Base-by-base conservation (phyloP, 2,888 invertebrate species). In the Dendrolimus pini region DNA sequence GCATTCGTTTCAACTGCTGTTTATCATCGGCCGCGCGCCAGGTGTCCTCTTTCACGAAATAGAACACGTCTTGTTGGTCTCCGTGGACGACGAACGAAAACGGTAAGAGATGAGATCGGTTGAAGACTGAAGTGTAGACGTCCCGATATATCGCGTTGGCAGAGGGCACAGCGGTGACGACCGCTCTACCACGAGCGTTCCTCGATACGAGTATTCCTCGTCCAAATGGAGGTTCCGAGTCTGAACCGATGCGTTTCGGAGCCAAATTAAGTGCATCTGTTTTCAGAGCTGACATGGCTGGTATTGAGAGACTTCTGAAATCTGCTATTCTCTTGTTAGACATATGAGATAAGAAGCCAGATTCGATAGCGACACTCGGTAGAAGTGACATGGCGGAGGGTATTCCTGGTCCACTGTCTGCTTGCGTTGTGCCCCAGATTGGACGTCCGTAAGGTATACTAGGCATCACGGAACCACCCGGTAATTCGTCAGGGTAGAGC, bases 51-150 rank as follows among this genome's bases (percentile, higher is more conserved):
- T 98, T 98, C 14, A 97, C 96, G 78, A 98, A 98, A 85, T 96
- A 97, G 89, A 98, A 97, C 10, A 96, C 96, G 77, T 98, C 97
- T 79, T 97, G 97, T 75, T 96, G 96, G 14, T 96, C 95, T 67
- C 95, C 96, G 82, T 97, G 97, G 42, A 97, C 95, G 56, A 97
- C 94, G 77, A 96, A 95, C 10, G 96, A 96, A 83, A 97, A 96
- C 52, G 97, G 96, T 69, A 98, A 88, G 71, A 97, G 92, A 80
- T 95, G 95, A 0, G 97, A 96, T 67, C 97, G 94, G 83, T 97
- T 97, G 82, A 98, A 97, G 7, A 98, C 97, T 1, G 97, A 96
- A 3, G 97, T 97, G 78, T 97, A 97, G 2, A 98, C 97, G 81
- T 98, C 97, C 47, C 96, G 92, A 82, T 97, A 96, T 66, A 98